Percentiles rank a stretch among this genome's conserved stretches.
phyloP scores from a whole-genome alignment of 2,888 invertebrate species.

The Acleris laterana region DNA sequence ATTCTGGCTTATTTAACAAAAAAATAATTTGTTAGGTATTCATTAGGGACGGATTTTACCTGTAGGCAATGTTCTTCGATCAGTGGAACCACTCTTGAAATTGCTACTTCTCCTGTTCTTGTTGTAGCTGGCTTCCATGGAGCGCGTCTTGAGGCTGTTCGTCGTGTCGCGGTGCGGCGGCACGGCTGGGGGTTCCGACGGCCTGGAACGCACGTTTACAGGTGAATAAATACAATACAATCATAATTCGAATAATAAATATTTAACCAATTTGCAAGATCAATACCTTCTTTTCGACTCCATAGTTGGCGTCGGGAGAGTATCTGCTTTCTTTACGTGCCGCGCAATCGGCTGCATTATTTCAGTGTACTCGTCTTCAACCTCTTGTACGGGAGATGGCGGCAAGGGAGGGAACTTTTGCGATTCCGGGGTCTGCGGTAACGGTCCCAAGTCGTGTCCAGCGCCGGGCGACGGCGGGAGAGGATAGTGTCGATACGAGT shows the following conservation, averaged over 20 bases:
- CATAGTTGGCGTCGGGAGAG: slow-evolving; percentile 80
- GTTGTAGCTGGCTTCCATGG: slow-evolving; percentile 92
- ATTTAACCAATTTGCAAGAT: background rate
- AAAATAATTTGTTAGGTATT: too few relatives aligned
- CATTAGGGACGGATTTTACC: slow-evolving; percentile 67
- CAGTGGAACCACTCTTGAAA: slow-evolving; percentile 85
- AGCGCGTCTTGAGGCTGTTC: slow-evolving; percentile 92
- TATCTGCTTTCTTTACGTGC: slow-evolving; percentile 79
- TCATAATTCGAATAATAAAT: too few relatives aligned
- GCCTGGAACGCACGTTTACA: slow-evolving; percentile 53
- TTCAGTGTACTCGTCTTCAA: slow-evolving; percentile 90
- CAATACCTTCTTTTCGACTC: slow-evolving; percentile 76
- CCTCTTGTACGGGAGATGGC: slow-evolving; percentile 93
- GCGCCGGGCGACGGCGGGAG: slow-evolving; percentile 72
- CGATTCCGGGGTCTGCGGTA: slow-evolving; percentile 79
- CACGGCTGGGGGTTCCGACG: slow-evolving; percentile 87
- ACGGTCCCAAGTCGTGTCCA: slow-evolving; percentile 74
- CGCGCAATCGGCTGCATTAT: slow-evolving; percentile 82
- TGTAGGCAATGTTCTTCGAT: slow-evolving; percentile 89
- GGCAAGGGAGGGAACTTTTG: slow-evolving; percentile 90
- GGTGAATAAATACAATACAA: slow-evolving; percentile 7
- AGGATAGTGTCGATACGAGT: slow-evolving; percentile 76
- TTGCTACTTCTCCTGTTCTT: slow-evolving; percentile 82
- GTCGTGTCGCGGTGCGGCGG: slow-evolving; percentile 89
- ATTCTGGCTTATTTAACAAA: too few relatives aligned